Conservation (phyloP, 2,888 invertebrate species). For the Troides aeacus region DNA sequence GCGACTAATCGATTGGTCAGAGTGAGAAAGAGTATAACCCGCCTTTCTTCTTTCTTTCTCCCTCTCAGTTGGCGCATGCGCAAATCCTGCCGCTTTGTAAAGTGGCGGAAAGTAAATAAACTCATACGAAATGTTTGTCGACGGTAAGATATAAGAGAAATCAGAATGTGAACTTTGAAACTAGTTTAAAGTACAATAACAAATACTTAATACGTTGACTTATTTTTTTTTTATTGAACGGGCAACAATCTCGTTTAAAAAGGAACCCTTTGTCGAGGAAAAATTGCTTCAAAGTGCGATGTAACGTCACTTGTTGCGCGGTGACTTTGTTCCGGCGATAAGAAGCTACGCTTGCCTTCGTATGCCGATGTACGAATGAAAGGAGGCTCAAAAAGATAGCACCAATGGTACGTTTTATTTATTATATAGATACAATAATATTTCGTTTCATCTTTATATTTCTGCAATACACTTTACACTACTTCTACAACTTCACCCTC, state of each 20-base stretch:
- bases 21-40: slow-evolving; percentile 69
- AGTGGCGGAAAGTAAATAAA: slow-evolving; percentile 77
- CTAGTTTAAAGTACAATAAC: background rate
- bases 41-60: slow-evolving; percentile 59
- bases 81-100: slow-evolving; percentile 55
- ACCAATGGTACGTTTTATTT: background rate
- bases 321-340: slow-evolving; percentile 67
- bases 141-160: slow-evolving; percentile 52
- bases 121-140: slow-evolving; percentile 67
- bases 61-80: slow-evolving; percentile 68
- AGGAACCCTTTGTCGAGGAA: too few relatives aligned
- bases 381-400: background rate
- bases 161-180: slow-evolving; percentile 34
- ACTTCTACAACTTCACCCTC: too few relatives aligned
- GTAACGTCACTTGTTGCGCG: slow-evolving; percentile 75
- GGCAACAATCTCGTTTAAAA: too few relatives aligned
- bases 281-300: slow-evolving; percentile 44
- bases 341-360: slow-evolving; percentile 72
- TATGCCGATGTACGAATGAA: slow-evolving; percentile 51
- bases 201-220: too few relatives aligned
- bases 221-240: too few relatives aligned
- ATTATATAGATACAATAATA: background rate
- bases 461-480: too few relatives aligned
- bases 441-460: too few relatives aligned
- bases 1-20: slow-evolving; percentile 81